Evolutionary conservation across 2,888 invertebrate genomes (phyloP).

Genomic region (Brachylomia viminalis): DNA sequence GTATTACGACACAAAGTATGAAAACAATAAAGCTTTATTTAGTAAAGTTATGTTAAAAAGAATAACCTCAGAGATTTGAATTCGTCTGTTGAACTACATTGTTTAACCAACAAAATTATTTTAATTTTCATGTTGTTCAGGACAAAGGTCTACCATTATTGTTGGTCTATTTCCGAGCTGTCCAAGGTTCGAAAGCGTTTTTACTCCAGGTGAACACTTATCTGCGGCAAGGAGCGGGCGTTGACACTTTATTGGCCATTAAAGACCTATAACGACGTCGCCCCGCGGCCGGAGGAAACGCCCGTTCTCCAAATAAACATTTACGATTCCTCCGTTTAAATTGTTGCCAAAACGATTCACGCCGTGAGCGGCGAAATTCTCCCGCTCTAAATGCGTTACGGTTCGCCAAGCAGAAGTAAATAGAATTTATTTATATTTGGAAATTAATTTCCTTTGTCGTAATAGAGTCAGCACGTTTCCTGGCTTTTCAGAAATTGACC

Average conservation of each 20-base stretch:
- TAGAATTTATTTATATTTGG: constrained; percentile 88
- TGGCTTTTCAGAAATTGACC: constrained; percentile 77
- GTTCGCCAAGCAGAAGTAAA: constrained; percentile 87
- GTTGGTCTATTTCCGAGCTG: constrained; percentile 41
- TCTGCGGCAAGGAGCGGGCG: constrained; percentile 80
- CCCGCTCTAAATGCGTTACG: constrained; percentile 85
- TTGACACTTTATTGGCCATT: constrained; percentile 89
- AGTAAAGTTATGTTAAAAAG: constrained; percentile 20
- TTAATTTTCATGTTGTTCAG: constrained; percentile 37
- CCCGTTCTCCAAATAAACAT: constrained; percentile 87
- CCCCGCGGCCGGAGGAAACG: constrained; percentile 82
- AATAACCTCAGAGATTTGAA: constrained; percentile 30
- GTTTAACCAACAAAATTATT: constrained; percentile 31
- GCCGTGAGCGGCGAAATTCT: constrained; percentile 80
- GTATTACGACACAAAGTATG: constrained; percentile 17
- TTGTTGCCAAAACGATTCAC: constrained; percentile 88
- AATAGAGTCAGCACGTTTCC: constrained; percentile 80
- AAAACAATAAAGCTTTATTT: constrained; percentile 29
- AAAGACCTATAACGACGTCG: constrained; percentile 87
- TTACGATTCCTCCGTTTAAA: constrained; percentile 87
- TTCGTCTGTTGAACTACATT: constrained; percentile 19
- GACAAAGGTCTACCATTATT: constrained; percentile 49
- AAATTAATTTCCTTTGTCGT: constrained; percentile 85
- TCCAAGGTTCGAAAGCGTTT: constrained; percentile 60
- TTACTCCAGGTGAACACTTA: constrained; percentile 83